Base-by-base conservation (phyloP, 30 jellyfish, hydroid and myxozoan species). In the Sanderia malayensis region DNA sequence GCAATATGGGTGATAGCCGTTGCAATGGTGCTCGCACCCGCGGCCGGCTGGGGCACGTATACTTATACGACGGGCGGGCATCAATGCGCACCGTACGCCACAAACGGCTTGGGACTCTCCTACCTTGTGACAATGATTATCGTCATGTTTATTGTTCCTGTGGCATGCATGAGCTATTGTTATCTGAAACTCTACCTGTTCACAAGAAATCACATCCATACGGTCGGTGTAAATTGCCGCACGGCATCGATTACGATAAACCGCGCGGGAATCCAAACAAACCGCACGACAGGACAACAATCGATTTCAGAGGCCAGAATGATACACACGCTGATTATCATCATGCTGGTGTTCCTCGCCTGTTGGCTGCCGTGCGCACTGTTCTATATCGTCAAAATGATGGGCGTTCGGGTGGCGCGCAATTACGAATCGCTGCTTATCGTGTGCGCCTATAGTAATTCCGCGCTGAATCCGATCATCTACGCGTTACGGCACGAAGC, bases 391-490 rank as follows among this genome's bases (percentile, higher is more conserved):
- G 27, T 81, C 13, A 82, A 70, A 32, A 44, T 81, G 26, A 74
- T 80, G 10, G 45, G 58, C 22, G 71, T 69, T 17, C 76, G 25
- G 61, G 71, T 63, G 34, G 85, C 80, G 2, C 68, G 34, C n/a
- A 76, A 55, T 57, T 70, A 45, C 58, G 84, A 70, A 46, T 69
- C 72, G 44, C 32, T 81, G 25, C 83, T 90, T 2, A 25, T 86
- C 23, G 58, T 69, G 0, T 71, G 52, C 44, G 96, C 86, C 15
- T 86, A 61, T 31, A 80, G 69, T 21, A 82, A 79, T 47, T 76
- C 93, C n/a, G 76, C 88, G 13, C 19, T 86, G 65, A 86, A 86
- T 52, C 96, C 96, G 17, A 28, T 86, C 0, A 86, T 86, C 1
- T 86, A 86, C 53, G 93, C 88, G 4, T 24, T 76, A 23, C 76